These are phyloP conservation scores for Microtus californicus DNA, from an alignment of 2,797 vertebrate genomes.

Conservation along the genomic window DNA sequence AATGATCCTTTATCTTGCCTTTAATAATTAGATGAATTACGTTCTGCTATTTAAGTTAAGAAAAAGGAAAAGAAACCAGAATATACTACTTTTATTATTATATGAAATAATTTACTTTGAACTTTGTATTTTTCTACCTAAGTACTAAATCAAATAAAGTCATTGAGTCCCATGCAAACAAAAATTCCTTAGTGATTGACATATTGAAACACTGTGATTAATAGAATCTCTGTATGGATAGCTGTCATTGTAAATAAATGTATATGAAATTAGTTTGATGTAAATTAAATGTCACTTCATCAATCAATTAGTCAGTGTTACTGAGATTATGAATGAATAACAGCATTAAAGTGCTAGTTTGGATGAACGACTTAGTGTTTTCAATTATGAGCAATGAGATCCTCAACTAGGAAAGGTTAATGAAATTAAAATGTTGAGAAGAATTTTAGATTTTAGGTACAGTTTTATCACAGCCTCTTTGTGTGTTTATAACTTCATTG, in stretches of 20 bases:
- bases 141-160: constrained; percentile 11
- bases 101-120: background rate
- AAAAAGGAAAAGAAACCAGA: background rate
- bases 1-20: background rate
- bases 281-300: constrained; percentile 23
- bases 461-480: background rate
- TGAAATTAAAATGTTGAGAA: background rate
- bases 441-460: background rate
- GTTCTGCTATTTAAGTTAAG: background rate
- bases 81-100: background rate
- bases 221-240: constrained; percentile 26
- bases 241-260: background rate
- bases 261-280: background rate
- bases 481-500: background rate
- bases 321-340: background rate
- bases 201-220: background rate
- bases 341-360: background rate
- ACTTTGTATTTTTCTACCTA: background rate
- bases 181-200: constrained; percentile 46
- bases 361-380: background rate
- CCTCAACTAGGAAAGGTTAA: background rate
- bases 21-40: background rate
- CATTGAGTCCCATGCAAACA: background rate
- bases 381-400: background rate
- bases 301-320: constrained; percentile 32